Percentiles rank a stretch among this genome's conserved stretches.
Conservation (phyloP, 2,113 vertebrate species). For the Collichthys lucidus region DNA sequence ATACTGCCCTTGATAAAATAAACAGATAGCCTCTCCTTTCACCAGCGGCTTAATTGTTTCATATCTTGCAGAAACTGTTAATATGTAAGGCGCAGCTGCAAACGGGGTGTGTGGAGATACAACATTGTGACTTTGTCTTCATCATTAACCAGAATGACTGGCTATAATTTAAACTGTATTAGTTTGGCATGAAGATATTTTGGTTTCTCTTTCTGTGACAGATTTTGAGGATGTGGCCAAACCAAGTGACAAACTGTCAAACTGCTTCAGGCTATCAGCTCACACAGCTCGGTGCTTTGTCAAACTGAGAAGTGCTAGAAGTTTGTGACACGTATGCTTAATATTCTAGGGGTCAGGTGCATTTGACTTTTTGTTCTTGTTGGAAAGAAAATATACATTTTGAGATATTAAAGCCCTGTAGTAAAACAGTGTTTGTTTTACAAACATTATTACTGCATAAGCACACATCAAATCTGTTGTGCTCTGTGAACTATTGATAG, state of each 20-base stretch:
- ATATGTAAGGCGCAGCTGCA: neutral
- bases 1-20: conserved; percentile 23
- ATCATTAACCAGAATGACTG: too few species aligned
- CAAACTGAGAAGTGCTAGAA: neutral
- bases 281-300: neutral
- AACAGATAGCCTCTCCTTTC: conserved; percentile 10
- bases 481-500: conserved; percentile 5
- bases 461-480: neutral
- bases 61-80: neutral
- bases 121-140: neutral
- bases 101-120: neutral
- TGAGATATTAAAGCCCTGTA: neutral
- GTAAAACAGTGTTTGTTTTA: neutral
- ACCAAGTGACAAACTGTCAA: conserved; percentile 45
- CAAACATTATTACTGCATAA: neutral
- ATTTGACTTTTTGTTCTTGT: too few species aligned
- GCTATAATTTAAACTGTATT: neutral
- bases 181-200: neutral
- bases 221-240: conserved; percentile 7
- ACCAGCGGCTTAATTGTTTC: neutral
- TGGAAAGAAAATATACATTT: neutral
- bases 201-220: neutral
- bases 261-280: neutral
- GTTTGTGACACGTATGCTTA: neutral
- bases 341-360: neutral